These are phyloP conservation scores for Erebia epiphron DNA, from an alignment of 2,888 invertebrate genomes.

Conservation along the genomic window DNA sequence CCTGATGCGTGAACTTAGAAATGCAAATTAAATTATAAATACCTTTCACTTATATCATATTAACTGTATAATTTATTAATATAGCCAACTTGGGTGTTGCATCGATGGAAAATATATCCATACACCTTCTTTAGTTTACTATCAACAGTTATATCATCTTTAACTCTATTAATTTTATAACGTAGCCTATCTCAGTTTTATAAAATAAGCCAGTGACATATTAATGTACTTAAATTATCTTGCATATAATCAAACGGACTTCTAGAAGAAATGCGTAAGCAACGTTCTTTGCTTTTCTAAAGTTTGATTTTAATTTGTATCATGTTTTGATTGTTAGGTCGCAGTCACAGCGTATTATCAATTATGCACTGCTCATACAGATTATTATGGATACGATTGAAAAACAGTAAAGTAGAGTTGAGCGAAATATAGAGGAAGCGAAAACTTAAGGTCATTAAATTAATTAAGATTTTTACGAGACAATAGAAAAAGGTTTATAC, in stretches of 20 bases:
- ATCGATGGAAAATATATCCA: background rate
- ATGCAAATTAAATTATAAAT: constrained; percentile 16
- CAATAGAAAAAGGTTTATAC: constrained; percentile 2
- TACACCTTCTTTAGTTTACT: background rate
- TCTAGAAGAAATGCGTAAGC: too few species aligned
- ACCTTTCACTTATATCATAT: constrained; percentile 20
- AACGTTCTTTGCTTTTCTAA: too few species aligned
- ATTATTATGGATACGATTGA: too few species aligned
- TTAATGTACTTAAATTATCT: too few species aligned
- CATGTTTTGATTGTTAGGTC: too few species aligned
- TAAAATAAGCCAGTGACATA: too few species aligned
- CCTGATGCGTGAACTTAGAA: background rate
- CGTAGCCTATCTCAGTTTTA: too few species aligned
- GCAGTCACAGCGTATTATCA: too few species aligned
- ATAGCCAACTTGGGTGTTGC: background rate
- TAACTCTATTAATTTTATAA: background rate
- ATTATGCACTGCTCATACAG: too few species aligned
- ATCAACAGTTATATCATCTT: background rate
- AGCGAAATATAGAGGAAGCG: background rate
- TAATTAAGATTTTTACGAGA: constrained; percentile 1
- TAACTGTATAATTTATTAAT: constrained; percentile 7
- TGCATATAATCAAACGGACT: too few species aligned
- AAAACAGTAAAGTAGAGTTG: background rate
- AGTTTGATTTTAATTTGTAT: too few species aligned
- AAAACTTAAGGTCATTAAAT: constrained; percentile 2